Evolutionary conservation across 2,888 invertebrate species (phyloP), one percentile per base, ranked within the genome.

Genomic region (Palloptera scutellata): DNA sequence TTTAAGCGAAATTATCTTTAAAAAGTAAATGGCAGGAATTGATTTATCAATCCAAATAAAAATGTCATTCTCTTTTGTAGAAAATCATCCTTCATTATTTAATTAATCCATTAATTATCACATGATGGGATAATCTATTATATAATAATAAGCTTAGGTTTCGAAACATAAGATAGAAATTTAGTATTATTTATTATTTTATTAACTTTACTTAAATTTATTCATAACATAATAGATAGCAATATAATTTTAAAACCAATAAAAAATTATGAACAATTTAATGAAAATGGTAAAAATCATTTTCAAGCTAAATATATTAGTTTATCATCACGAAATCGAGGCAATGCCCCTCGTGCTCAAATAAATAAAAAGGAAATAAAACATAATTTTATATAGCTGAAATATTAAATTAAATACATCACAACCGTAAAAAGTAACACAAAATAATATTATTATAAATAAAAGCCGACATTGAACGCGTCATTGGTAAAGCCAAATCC

Each of bases 261-360:
- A 87, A 86, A 87, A 86, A 89, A 88, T 79, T 88, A 79, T 84
- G 89, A 85, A 86, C 84, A 88, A 88, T 88, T 88, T 86, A 89
- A 88, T 78, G 88, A 87, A 84, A 89, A 75, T 71, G 89, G 88
- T 83, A 91, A 88, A 88, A 88, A 89, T 72, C 83, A 85, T 75
- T 89, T 89, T 87, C 90, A 91, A 84, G 88, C 87, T 83, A 91
- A 87, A 87, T 87, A 87, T 84, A 92, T 92, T 84, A 91, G 86
- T 75, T 90, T 89, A 89, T 92, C 91, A 89, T 92, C n/a, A n/a
- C n/a, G n/a, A n/a, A n/a, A n/a, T n/a, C n/a, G n/a, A n/a, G n/a
- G n/a, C n/a, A n/a, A n/a, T n/a, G n/a, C n/a, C 92, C 89, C 89
- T 0, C 91, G 91, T 77, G 89, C 87, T 76, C 90, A 90, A 87